Conservation (phyloP, 2,113 vertebrate genomes). For the Fregata magnificens region DNA sequence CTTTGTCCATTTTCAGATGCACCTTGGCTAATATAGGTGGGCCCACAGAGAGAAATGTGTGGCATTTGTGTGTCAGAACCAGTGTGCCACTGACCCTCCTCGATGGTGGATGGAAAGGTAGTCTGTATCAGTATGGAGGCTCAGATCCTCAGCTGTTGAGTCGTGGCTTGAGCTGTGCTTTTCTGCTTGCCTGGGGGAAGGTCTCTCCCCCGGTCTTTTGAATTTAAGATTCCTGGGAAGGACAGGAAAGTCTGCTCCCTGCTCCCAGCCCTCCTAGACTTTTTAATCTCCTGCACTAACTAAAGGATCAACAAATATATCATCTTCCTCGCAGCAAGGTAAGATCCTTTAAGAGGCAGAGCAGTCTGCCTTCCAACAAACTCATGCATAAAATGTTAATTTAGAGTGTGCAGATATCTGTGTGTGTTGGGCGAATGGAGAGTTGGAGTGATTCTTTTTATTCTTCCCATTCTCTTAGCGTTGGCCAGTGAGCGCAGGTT, state of each 20-base stretch:
- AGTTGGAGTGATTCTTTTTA: slow-evolving; percentile 14
- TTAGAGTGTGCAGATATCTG: not conserved
- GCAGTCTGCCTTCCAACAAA: not conserved
- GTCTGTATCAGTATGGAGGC: not conserved
- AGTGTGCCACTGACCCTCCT: not conserved
- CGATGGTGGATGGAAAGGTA: not conserved
- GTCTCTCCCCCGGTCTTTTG: not conserved
- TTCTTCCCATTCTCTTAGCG: slow-evolving; percentile 49
- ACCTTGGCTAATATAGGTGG: not conserved
- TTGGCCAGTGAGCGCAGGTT: slow-evolving; percentile 43
- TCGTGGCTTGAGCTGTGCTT: not conserved
- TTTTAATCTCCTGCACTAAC: not conserved
- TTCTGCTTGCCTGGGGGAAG: not conserved
- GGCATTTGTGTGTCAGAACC: not conserved
- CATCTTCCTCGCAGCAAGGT: not conserved
- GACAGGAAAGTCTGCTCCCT: not conserved
- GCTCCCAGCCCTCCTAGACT: not conserved
- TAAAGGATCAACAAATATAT: slow-evolving; percentile 15
- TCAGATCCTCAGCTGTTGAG: not conserved
- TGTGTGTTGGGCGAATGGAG: not conserved
- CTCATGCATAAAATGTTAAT: slow-evolving; percentile 28
- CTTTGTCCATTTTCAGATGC: not conserved
- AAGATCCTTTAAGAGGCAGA: not conserved
- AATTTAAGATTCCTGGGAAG: not conserved
- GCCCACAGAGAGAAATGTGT: not conserved